phyloP scores from a whole-genome alignment of 2,888 invertebrate species.

The Sminthurinus aureus region DNA sequence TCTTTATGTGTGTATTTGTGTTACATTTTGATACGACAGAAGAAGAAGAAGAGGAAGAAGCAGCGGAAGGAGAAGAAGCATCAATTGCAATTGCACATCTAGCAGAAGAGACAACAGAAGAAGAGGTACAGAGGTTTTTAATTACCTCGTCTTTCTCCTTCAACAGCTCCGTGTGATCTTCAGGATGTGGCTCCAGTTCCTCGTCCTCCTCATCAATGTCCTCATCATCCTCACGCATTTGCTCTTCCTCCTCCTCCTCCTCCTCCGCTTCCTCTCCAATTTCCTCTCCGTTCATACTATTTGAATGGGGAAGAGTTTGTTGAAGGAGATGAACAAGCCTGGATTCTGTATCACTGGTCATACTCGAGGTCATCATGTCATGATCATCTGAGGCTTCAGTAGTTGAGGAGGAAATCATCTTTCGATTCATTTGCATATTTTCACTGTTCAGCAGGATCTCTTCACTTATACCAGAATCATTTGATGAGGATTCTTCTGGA shows the following conservation, averaged over 20 bases:
- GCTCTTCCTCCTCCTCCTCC: no score
- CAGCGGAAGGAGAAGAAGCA: background rate
- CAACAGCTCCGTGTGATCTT: background rate
- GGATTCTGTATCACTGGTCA: constrained; percentile 9
- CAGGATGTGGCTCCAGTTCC: background rate
- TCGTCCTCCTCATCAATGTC: background rate
- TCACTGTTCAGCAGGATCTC: constrained; percentile 43
- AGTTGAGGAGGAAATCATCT: background rate
- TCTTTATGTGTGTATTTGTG: background rate
- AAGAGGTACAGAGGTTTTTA: background rate
- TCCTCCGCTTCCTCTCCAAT: no score
- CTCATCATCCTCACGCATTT: no score
- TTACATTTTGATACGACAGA: background rate
- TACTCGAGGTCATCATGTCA: constrained; percentile 13
- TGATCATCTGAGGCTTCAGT: constrained; percentile 23
- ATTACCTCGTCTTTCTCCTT: no score
- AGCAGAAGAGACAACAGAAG: background rate
- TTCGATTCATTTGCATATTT: background rate
- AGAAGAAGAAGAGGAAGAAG: background rate
- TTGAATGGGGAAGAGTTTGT: background rate
- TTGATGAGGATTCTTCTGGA: constrained; percentile 56
- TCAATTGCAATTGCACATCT: background rate
- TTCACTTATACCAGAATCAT: constrained; percentile 59
- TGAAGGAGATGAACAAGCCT: background rate
- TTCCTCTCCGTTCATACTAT: background rate